phyloP scores from a whole-genome alignment of 1,140 invertebrate species.

The Drosophila biarmipes region DNA sequence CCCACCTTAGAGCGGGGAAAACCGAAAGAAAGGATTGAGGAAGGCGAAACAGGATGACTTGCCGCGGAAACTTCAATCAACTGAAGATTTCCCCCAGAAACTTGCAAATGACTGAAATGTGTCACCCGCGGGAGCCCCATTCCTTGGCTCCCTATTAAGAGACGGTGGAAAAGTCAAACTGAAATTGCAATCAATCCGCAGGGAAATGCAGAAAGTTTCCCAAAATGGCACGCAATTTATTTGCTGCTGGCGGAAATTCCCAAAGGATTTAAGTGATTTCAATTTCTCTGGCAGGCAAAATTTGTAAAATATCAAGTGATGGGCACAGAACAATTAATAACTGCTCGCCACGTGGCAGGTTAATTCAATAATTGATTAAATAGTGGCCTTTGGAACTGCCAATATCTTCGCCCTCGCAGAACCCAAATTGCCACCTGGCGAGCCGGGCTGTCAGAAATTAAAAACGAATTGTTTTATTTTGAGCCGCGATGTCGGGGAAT shows the following conservation, averaged over 20 bases:
- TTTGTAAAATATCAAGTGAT: too few relatives aligned
- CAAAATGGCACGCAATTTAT: background rate
- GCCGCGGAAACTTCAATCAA: slow-evolving; percentile 27
- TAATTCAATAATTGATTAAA: too few relatives aligned
- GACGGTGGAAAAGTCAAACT: background rate
- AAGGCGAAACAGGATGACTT: slow-evolving; percentile 1
- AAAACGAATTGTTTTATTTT: slow-evolving; percentile 3
- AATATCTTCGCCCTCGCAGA: background rate
- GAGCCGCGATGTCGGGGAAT: background rate
- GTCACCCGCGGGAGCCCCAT: background rate
- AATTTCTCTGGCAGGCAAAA: background rate
- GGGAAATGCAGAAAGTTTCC: background rate
- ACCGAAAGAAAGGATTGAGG: background rate
- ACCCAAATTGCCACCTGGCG: background rate
- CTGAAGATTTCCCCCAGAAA: slow-evolving; percentile 9
- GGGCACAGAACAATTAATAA: too few relatives aligned
- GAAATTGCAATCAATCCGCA: background rate
- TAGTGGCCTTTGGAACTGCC: too few relatives aligned
- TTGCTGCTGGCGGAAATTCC: background rate
- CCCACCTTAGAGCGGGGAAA: background rate
- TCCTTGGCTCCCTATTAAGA: background rate
- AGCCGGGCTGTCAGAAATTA: slow-evolving; percentile 2
- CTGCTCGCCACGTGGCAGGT: too few relatives aligned
- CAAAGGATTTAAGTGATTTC: background rate
- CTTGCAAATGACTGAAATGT: slow-evolving; percentile 6